These are phyloP conservation scores for Carettochelys insculpta DNA, from an alignment of 2,113 vertebrate species.

Conservation along the genomic window DNA sequence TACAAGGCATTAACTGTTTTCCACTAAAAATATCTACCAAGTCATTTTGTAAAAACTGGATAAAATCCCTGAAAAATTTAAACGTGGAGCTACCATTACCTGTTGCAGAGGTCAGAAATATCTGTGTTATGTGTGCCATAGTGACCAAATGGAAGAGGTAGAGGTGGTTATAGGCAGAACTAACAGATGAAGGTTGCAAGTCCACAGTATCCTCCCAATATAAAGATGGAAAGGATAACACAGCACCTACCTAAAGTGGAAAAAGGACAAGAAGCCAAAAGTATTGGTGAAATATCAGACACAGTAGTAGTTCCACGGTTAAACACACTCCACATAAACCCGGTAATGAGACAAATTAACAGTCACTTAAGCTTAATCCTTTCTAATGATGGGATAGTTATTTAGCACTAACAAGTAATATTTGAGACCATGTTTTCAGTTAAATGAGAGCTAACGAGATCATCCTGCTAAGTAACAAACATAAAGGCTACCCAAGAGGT, in stretches of 20 bases:
- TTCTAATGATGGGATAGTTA: background rate
- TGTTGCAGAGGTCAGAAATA: conserved; percentile 83
- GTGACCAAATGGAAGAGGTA: conserved; percentile 94
- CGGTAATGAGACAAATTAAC: background rate
- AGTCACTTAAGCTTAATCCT: background rate
- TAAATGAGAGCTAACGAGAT: background rate
- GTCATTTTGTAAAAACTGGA: background rate
- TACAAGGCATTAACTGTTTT: background rate
- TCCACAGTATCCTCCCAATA: conserved; percentile 93
- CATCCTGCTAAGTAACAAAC: background rate
- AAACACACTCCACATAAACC: background rate
- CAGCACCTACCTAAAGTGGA: conserved; percentile 84
- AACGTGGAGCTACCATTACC: conserved; percentile 56
- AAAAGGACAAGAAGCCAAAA: conserved; percentile 23
- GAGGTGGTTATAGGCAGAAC: conserved; percentile 92
- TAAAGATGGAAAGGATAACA: conserved; percentile 90
- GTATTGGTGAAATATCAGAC: background rate
- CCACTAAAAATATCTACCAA: background rate
- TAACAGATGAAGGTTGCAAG: conserved; percentile 90
- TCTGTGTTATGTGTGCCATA: conserved; percentile 91
- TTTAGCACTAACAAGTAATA: background rate
- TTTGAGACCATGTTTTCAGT: background rate
- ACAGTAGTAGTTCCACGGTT: background rate
- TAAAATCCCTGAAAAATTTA: background rate
- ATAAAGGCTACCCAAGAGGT: background rate